Base-by-base conservation (phyloP, 2,888 invertebrate genomes). In the Cataglyphis albicans region DNA sequence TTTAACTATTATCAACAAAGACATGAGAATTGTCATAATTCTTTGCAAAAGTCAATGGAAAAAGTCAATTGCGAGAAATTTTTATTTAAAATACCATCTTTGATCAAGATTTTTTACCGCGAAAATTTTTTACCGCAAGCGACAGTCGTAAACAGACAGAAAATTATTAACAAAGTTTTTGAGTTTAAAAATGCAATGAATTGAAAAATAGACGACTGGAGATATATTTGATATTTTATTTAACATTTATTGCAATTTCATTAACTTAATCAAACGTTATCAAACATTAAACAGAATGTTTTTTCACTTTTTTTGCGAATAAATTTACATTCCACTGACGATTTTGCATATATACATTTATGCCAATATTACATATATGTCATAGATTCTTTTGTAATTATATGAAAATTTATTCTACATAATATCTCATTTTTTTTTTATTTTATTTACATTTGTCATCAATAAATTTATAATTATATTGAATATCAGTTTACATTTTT, bases 241-340 rank as follows among this genome's bases (percentile, higher is more conserved):
- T 48, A 63, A 74, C 15, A 15, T 18, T 21, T 25, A 15, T 64
- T 35, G 3, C 21, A 21, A 74, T 48, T 35, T 63, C n/a, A 35
- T 32, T 64, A 64, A 64, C 64, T 12, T 18, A 35, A 64, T 75
- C 48, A 32, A 64, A 64, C 21, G 44, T 15, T 73, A 35, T 18
- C 9, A 59, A 61, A 44, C 7, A 44, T 18, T 12, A 38, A 21
- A 72, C 32, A 9, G 10, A 18, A 21, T 32, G 32, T 63, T 1
- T 38, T 6, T 25, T 7, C 7, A 18, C 15, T 41, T 73, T 25
- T 25, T 21, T 73, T 15, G 9, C 15, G 10, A 52, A 32, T 67
- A 67, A 48, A 25, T 70, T 29, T 10, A 21, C 44, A 1, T 2
- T 5, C 7, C 3, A 12, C 15, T 15, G 15, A 44, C 18, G 7